Evolutionary conservation across 1,140 invertebrate species (phyloP), one percentile per base, ranked within the genome.

Genomic region (Charaxes varanes): DNA sequence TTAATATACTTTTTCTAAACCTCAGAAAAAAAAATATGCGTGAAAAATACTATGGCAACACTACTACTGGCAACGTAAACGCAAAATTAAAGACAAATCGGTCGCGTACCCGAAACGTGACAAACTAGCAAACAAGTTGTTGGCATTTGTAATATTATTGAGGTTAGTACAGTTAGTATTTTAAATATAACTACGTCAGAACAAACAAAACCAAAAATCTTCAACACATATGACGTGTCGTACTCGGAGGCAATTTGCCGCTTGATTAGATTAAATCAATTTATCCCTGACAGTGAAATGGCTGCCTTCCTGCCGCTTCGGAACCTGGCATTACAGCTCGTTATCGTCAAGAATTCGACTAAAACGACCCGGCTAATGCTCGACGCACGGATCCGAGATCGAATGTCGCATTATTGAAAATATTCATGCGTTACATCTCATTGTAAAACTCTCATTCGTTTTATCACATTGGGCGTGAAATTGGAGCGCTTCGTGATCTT

Each of bases 191-290:
- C 18, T 10, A 14, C 16, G 1, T 18, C 16, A 22, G 36, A 28
- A 30, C 13, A 8, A 41, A 50, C 15, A 32, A 28, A 31, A 24
- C 35, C 6, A 35, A 17, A 33, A 26, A n/a, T 22, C 17, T 21
- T 16, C 30, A 38, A 32, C 36, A 53, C 38, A 54, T 56, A 56
- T 59, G 50, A 53, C 47, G 52, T 44, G 53, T 38, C 41, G 46
- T 31, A 46, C 41, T 41, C 32, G 43, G 50, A 58, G 66, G 52
- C 64, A 76, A 73, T 73, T 69, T 71, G 66, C 62, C 55, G 67
- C 50, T 51, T 67, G 62, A 79, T 76, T 71, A 66, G 62, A 71
- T 72, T 71, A 66, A 68, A 70, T 67, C 71, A 73, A 73, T 73
- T 71, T 64, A 66, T 64, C 61, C 58, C 52, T 63, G 54, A 73